Evolutionary conservation across 2,888 invertebrate species (phyloP).

Genomic region (Cantharis rustica): DNA sequence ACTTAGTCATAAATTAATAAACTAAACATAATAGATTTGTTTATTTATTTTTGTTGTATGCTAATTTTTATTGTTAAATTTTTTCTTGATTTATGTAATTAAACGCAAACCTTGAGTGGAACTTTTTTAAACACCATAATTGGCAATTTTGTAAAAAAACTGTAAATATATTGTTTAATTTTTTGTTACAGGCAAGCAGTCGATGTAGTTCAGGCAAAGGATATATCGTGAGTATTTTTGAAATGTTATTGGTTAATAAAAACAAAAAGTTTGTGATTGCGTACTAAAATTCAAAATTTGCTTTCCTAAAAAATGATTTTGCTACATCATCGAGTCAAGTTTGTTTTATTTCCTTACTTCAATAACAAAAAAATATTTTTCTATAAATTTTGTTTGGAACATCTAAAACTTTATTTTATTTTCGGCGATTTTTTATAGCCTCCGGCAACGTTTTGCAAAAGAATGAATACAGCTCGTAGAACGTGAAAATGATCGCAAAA

Average conservation of each 20-base stretch:
- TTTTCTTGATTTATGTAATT: neutral
- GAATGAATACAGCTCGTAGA: slow-evolving; percentile 23
- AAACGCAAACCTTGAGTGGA: neutral
- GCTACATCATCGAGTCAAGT: slow-evolving; percentile 4
- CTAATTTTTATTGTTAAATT: neutral
- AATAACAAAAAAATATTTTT: neutral
- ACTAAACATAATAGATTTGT: neutral
- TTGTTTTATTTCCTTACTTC: slow-evolving; percentile 8
- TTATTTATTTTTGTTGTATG: neutral
- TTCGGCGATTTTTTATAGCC: slow-evolving; percentile 9
- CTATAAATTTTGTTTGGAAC: neutral
- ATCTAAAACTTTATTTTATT: neutral
- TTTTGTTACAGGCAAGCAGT: slow-evolving; percentile 81
- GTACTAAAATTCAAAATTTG: neutral
- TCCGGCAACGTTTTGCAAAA: slow-evolving; percentile 18
- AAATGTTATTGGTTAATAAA: neutral
- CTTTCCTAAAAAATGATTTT: neutral
- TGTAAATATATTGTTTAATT: slow-evolving; percentile 49
- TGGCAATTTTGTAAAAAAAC: neutral
- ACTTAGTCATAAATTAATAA: neutral
- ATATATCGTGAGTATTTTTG: slow-evolving; percentile 88
- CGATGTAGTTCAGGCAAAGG: slow-evolving; percentile 92
- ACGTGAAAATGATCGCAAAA: slow-evolving; percentile 35
- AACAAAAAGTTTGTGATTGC: neutral
- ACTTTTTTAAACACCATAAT: neutral